Base-by-base conservation (phyloP, 2,113 vertebrate species). In the Malurus alboscapulatus region DNA sequence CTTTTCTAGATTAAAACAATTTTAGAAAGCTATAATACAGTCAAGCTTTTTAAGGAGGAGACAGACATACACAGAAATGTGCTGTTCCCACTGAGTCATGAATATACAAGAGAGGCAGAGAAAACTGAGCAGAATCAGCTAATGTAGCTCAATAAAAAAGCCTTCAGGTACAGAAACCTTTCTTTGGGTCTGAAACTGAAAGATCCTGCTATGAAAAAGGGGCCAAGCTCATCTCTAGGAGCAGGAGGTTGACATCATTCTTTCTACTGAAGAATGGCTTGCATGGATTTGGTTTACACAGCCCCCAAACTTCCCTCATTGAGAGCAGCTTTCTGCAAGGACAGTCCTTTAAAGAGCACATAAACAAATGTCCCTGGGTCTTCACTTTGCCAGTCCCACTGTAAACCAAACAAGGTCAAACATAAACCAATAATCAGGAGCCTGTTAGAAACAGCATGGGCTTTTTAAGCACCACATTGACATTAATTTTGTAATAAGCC, bases 241-340 rank as follows among this genome's bases (percentile, higher is more conserved):
- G 9, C 1, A 58, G 14, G 8, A 40, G 3, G 14, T 2, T 77
- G 12, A 36, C 21, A 7, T 30, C 44, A 30, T 16, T 9, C 2
- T 51, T 83, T n/a, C n/a, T 36, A 1, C 13, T 11, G 12, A 84
- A 55, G 54, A 38, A 78, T 74, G 18, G 15, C 19, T 51, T 20
- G 5, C n/a, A 17, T 0, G 0, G 7, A 19, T 42, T 54, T 53
- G 34, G 9, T 42, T 22, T 5, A 18, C 13, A 6, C 13, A 84
- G 32, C 4, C 3, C 15, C 17, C 32, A 53, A 45, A 40, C 1
- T 26, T 22, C 21, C 36, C 10, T 69, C n/a, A 65, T 0, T 22
- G 25, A 63, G 17, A 78, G 6, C 11, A 69, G 9, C 44, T 27
- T 66, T 8, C 34, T 54, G 57, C 17, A 26, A 87, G 17, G 53